These are phyloP conservation scores for Empis livida DNA, from an alignment of 2,888 invertebrate species.

Conservation along the genomic window DNA sequence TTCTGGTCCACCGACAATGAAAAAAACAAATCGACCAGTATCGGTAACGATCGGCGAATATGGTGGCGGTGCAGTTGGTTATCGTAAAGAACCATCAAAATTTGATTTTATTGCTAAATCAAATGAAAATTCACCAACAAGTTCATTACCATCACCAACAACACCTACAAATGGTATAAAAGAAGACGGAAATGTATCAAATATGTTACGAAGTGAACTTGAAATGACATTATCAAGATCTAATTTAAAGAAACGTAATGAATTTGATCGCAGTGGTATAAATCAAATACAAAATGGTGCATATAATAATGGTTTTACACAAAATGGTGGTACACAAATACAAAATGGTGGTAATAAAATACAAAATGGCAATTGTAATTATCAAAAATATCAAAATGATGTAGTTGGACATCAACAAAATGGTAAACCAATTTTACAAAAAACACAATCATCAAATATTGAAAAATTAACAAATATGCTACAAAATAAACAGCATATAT, in stretches of 20 bases:
- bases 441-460: conserved; percentile 17
- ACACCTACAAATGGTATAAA: conserved; percentile 5
- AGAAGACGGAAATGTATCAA: conserved; percentile 37
- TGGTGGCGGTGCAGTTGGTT: conserved; percentile 39
- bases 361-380: background rate
- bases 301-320: background rate
- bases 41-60: conserved; percentile 61
- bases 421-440: conserved; percentile 11
- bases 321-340: background rate
- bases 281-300: background rate
- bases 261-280: conserved; percentile 22
- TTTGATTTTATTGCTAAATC: conserved; percentile 47
- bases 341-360: background rate
- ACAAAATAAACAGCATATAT: conserved; percentile 11
- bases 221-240: conserved; percentile 63
- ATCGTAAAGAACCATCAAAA: conserved; percentile 53
- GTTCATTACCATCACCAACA: background rate
- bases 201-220: conserved; percentile 59
- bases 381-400: background rate
- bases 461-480: conserved; percentile 17
- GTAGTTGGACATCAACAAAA: background rate
- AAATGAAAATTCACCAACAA: conserved; percentile 28
- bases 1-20: conserved; percentile 43
- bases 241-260: conserved; percentile 59
- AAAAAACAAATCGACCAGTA: conserved; percentile 46